Conservation (phyloP, 2,888 invertebrate genomes). For the Hermaeophaga mercurialis region DNA sequence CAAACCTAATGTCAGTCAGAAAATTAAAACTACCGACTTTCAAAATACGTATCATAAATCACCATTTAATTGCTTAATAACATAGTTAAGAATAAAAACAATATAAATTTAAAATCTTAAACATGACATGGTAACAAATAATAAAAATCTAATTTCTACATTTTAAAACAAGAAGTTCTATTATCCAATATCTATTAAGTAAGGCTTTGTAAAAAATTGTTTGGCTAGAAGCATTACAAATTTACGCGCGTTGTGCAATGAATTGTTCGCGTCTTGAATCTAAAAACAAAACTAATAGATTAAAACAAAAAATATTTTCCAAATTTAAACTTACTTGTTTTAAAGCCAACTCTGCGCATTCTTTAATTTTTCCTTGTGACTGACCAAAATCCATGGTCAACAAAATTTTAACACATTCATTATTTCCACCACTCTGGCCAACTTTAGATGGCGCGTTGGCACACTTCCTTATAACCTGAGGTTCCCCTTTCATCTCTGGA, state of each 20-base stretch:
- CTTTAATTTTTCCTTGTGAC: slow-evolving; percentile 55
- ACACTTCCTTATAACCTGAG: slow-evolving; percentile 49
- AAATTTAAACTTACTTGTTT: slow-evolving; percentile 47
- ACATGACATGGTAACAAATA: background rate
- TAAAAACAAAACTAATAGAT: slow-evolving; percentile 30
- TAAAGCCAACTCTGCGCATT: slow-evolving; percentile 53
- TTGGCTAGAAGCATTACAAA: slow-evolving; percentile 59
- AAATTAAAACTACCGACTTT: too few species aligned
- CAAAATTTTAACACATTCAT: slow-evolving; percentile 53
- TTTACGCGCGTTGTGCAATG: slow-evolving; percentile 60
- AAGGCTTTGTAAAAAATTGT: slow-evolving; percentile 59
- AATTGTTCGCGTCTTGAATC: slow-evolving; percentile 63
- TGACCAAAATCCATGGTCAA: slow-evolving; percentile 55
- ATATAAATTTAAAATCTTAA: too few species aligned
- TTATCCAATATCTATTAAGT: slow-evolving; percentile 45
- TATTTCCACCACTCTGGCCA: slow-evolving; percentile 55
- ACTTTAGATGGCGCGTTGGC: slow-evolving; percentile 51
- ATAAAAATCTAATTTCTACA: background rate
- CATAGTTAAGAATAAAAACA: too few species aligned
- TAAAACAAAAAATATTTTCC: background rate
- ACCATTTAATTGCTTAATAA: too few species aligned
- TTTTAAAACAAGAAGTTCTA: background rate
- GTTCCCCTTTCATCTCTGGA: slow-evolving; percentile 60
- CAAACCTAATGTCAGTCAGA: too few species aligned
- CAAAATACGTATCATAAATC: too few species aligned